Evolutionary conservation across 2,797 vertebrate genomes (phyloP).

Genomic region (Aulostomus chinensis): DNA sequence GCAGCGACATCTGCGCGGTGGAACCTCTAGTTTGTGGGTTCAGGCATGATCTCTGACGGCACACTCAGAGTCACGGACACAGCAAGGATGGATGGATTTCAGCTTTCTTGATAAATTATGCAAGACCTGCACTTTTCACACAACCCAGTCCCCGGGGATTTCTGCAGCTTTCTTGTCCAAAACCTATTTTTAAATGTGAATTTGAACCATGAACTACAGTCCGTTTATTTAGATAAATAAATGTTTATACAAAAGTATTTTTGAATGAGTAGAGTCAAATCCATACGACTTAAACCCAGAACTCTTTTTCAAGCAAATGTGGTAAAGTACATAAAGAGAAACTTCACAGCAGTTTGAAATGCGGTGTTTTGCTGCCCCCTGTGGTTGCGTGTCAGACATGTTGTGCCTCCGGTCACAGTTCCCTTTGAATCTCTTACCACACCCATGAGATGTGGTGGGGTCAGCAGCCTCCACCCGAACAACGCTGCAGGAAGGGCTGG

Average conservation of each 20-base stretch:
- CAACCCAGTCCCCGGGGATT: conserved; percentile 38
- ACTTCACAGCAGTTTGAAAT: not conserved
- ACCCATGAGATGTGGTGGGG: no score
- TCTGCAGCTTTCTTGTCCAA: conserved; percentile 15
- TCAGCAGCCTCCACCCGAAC: no score
- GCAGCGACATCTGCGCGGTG: conserved; percentile 23
- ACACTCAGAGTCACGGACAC: conserved; percentile 58
- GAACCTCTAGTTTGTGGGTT: conserved; percentile 44
- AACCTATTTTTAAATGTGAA: conserved; percentile 33
- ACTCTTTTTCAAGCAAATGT: not conserved
- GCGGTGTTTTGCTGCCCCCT: not conserved
- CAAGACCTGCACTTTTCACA: conserved; percentile 66
- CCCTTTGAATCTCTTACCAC: no score
- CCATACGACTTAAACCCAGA: not conserved
- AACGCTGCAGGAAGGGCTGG: no score
- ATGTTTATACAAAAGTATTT: no score
- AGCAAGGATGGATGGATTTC: conserved; percentile 60
- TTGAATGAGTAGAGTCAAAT: no score
- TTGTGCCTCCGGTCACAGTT: no score
- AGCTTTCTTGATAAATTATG: conserved; percentile 70
- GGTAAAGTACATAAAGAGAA: not conserved
- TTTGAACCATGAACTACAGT: no score
- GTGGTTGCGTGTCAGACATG: not conserved
- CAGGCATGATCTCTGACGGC: conserved; percentile 59
- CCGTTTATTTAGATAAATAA: no score